These are phyloP conservation scores for Brachypalpus laphriformis DNA, from an alignment of 2,888 invertebrate species.

Conservation along the genomic window DNA sequence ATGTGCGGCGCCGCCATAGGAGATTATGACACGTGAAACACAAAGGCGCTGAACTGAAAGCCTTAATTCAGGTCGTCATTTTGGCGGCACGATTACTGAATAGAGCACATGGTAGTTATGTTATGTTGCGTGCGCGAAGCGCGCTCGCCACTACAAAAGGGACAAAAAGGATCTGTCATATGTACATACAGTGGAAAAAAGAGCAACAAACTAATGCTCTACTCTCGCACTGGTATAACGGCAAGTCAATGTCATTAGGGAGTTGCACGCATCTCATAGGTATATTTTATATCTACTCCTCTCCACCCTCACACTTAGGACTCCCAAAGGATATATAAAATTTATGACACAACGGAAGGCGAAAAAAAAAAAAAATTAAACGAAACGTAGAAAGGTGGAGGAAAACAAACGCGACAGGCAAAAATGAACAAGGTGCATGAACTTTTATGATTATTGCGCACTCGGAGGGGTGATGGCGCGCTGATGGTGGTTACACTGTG, in stretches of 20 bases:
- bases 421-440: constrained; percentile 73
- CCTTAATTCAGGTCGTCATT: constrained; percentile 70
- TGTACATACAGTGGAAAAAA: not conserved
- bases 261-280: constrained; percentile 61
- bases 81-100: constrained; percentile 65
- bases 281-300: constrained; percentile 44
- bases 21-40: constrained; percentile 69
- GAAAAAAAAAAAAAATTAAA: constrained; percentile 6
- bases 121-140: constrained; percentile 30
- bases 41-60: constrained; percentile 65
- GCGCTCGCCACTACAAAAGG: not conserved
- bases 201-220: constrained; percentile 14
- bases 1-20: constrained; percentile 37
- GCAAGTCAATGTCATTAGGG: constrained; percentile 60
- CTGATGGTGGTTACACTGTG: not conserved
- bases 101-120: constrained; percentile 28
- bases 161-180: constrained; percentile 31
- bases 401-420: constrained; percentile 50
- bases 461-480: constrained; percentile 22
- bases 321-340: constrained; percentile 45
- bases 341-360: constrained; percentile 42
- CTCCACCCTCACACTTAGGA: constrained; percentile 19
- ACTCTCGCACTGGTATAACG: not conserved
- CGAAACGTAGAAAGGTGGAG: constrained; percentile 16
- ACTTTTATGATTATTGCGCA: constrained; percentile 71